Evolutionary conservation across 2,888 invertebrate genomes (phyloP), one percentile per base, ranked within the genome.

Genomic region (Ophonus ardosiacus): DNA sequence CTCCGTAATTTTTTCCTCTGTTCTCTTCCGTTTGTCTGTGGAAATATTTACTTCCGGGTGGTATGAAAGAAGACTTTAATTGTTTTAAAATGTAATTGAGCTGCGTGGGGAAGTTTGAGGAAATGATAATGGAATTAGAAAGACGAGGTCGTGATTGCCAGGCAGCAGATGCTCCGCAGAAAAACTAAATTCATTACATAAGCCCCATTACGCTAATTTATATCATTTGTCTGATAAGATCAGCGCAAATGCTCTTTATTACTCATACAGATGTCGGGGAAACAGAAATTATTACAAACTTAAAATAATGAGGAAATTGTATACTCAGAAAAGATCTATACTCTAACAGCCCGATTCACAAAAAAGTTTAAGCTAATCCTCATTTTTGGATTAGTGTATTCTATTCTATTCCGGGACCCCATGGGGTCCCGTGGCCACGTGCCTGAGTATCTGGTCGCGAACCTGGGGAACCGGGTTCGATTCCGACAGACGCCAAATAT

Each of bases 111-210:
- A 78, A 78, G 78, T 78, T 78, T 78, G 78, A 21, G 61, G 24
- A 59, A 61, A 80, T 80, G 79, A 80, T 80, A 80, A 80, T 80
- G 61, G 79, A 80, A 80, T 80, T 80, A 80, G 79, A 80, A 24
- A 59, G 79, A 61, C 7, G 59, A 17, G 79, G 38, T 38, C 40
- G 38, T 59, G 59, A 61, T 61, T 80, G 38, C 38, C 24, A 10
- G 79, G 59, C 59, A 38, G 31, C 61, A 21, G 59, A 21, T 61
- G 59, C 59, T 61, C 40, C 21, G 10, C 17, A 38, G 40, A 80
- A 80, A 80, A 61, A 57, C 31, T 80, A 80, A 80, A 80, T 80
- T 80, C 79, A 80, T 80, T 80, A 80, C 79, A 80, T 59, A 21
- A 24, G 31, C 38, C 18, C 79, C 79, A 80, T 80, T 80, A 80